Percentiles rank a stretch among this genome's conserved stretches.
phyloP scores from a whole-genome alignment of 2,113 vertebrate genomes.

The Odocoileus virginianus region DNA sequence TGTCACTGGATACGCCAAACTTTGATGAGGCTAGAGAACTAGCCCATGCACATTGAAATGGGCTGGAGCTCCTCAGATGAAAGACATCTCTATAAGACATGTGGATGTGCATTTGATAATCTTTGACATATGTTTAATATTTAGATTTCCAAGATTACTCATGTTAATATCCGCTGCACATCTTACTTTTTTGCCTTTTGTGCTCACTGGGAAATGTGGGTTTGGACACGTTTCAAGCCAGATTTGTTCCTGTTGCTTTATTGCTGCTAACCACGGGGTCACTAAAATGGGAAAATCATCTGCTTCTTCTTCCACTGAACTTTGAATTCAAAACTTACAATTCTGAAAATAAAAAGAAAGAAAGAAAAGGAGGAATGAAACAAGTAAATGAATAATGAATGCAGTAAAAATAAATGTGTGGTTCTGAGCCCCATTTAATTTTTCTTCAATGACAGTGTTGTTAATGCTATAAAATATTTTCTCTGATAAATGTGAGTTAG shows the following conservation, averaged over 20 bases:
- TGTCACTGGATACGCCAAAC: background rate
- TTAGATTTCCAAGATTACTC: constrained; percentile 77
- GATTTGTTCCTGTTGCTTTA: constrained; percentile 71
- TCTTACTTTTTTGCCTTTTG: constrained; percentile 61
- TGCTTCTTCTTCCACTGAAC: constrained; percentile 64
- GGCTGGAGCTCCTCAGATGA: constrained; percentile 26
- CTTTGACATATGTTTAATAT: constrained; percentile 78
- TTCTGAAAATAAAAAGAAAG: background rate
- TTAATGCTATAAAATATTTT: constrained; percentile 75
- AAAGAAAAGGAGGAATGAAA: constrained; percentile 22
- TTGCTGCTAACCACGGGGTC: constrained; percentile 64
- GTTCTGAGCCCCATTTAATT: constrained; percentile 67
- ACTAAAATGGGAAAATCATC: constrained; percentile 68
- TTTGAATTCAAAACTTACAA: constrained; percentile 62
- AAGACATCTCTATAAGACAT: constrained; percentile 69
- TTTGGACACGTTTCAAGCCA: constrained; percentile 74
- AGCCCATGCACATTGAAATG: background rate
- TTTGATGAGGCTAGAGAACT: background rate
- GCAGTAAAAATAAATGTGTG: constrained; percentile 67
- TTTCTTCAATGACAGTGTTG: constrained; percentile 73
- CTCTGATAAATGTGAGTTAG: constrained; percentile 72
- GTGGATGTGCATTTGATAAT: constrained; percentile 71
- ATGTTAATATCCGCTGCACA: constrained; percentile 74
- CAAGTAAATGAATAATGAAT: constrained; percentile 67
- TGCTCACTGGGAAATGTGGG: constrained; percentile 73